Conservation (phyloP, 2,888 invertebrate species). For the Ophion slaviceki region DNA sequence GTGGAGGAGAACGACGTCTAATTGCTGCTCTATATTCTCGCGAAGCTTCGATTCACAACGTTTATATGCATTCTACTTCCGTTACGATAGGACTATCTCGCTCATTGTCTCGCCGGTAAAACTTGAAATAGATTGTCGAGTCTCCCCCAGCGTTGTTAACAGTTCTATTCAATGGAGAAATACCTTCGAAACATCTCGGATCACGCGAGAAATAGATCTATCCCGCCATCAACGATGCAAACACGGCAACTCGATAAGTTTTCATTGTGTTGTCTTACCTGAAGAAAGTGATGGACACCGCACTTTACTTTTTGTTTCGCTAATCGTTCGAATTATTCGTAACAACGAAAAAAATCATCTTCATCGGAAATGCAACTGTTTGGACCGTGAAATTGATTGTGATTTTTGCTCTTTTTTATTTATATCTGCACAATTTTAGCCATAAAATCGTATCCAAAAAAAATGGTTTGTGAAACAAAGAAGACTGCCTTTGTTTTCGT, state of each 20-base stretch:
- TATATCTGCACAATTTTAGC: not conserved
- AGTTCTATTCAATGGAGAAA: conserved; percentile 37
- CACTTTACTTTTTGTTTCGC: not conserved
- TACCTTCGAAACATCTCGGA: conserved; percentile 29
- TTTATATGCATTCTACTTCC: conserved; percentile 35
- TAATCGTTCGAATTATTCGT: conserved; percentile 1
- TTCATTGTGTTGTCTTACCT: conserved; percentile 9
- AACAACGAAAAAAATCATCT: conserved; percentile 7
- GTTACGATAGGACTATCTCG: conserved; percentile 29
- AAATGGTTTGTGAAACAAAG: no score
- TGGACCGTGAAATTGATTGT: conserved; percentile 20
- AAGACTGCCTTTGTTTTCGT: no score
- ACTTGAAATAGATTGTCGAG: conserved; percentile 43
- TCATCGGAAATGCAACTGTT: not conserved
- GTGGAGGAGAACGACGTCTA: conserved; percentile 53
- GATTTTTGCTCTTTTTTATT: not conserved
- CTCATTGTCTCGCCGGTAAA: conserved; percentile 33
- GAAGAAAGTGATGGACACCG: not conserved
- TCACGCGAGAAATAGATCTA: conserved; percentile 47
- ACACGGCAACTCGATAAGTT: conserved; percentile 40
- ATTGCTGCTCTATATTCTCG: conserved; percentile 59
- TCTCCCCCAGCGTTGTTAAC: conserved; percentile 23
- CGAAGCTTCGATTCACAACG: conserved; percentile 45
- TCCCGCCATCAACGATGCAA: conserved; percentile 26
- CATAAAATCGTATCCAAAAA: not conserved